Evolutionary conservation across 2,797 vertebrate species (phyloP).

Genomic region (Anas bernieri): DNA sequence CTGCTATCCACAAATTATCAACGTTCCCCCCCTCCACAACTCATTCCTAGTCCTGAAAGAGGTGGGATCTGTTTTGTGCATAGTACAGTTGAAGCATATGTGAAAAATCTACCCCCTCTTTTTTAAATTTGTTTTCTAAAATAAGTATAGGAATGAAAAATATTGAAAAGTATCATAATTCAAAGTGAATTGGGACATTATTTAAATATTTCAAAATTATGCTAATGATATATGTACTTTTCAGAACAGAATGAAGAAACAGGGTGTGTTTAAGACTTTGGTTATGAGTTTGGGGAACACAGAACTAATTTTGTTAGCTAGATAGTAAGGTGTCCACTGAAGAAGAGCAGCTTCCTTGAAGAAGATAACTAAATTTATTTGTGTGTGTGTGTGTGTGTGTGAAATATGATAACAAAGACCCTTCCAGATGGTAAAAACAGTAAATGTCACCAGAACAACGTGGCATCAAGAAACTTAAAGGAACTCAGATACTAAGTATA

Average conservation of each 20-base stretch:
- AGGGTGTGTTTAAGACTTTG: background rate
- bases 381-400: background rate
- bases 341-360: background rate
- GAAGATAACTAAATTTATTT: background rate
- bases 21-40: background rate
- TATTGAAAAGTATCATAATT: background rate
- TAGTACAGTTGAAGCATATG: background rate
- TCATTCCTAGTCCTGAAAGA: background rate
- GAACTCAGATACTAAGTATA: background rate
- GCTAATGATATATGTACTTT: background rate
- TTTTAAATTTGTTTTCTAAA: background rate
- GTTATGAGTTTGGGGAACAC: background rate
- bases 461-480: background rate
- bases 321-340: background rate
- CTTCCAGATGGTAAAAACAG: background rate
- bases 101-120: background rate
- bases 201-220: background rate
- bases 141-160: background rate
- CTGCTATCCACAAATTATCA: background rate
- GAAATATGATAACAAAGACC: background rate
- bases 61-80: background rate
- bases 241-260: background rate
- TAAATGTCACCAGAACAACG: background rate
- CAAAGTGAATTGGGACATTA: background rate
- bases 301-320: background rate